Conservation (phyloP, 2,797 vertebrate species). For the Enteromius radiatus region DNA sequence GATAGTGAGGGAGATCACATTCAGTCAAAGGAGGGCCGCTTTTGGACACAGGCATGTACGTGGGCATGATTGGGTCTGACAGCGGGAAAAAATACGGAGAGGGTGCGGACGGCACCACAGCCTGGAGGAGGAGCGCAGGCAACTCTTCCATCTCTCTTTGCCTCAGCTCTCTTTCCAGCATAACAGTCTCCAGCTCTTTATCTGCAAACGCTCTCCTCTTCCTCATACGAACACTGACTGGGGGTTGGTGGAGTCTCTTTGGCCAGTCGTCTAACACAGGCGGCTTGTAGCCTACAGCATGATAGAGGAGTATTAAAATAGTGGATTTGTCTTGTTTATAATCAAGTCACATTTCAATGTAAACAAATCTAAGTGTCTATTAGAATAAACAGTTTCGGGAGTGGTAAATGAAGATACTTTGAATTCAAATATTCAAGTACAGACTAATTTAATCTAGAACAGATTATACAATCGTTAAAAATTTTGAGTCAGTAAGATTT, state of each 20-base stretch:
- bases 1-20: conserved; percentile 71
- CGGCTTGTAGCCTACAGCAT: conserved; percentile 67
- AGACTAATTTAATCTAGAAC: background rate
- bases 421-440: background rate
- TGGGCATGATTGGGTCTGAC: conserved; percentile 63
- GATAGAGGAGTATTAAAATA: background rate
- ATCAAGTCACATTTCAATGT: background rate
- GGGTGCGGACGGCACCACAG: conserved; percentile 59
- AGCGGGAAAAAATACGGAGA: conserved; percentile 67
- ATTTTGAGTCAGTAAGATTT: background rate
- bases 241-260: conserved; percentile 65
- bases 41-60: conserved; percentile 69
- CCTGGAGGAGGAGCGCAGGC: conserved; percentile 64
- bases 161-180: conserved; percentile 76
- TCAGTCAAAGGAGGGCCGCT: conserved; percentile 63
- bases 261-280: conserved; percentile 67
- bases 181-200: conserved; percentile 80
- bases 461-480: background rate
- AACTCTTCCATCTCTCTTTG: conserved; percentile 73
- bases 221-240: conserved; percentile 77
- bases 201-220: conserved; percentile 77
- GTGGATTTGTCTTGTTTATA: background rate
- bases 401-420: background rate
- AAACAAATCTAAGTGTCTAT: background rate
- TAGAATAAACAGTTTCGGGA: background rate